Conservation (phyloP, 2,113 vertebrate species). For the Varanus komodoensis region DNA sequence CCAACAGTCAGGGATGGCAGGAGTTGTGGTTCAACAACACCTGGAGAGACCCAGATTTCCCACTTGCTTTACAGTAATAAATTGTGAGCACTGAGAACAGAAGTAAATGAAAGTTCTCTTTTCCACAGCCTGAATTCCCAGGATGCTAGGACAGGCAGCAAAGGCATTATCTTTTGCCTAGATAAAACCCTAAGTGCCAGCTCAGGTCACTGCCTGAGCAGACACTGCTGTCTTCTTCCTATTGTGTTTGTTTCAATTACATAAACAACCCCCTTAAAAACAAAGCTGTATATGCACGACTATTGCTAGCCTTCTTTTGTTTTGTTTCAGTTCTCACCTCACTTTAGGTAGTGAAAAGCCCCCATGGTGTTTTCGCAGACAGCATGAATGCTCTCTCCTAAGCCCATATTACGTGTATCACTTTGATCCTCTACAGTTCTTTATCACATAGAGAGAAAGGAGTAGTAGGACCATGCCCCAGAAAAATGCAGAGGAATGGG, state of each 20-base stretch:
- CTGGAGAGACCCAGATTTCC: too few species aligned
- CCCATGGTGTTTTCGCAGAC: not conserved
- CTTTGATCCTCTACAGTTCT: not conserved
- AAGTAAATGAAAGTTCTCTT: not conserved
- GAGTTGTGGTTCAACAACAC: too few species aligned
- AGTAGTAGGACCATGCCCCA: not conserved
- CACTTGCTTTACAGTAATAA: not conserved
- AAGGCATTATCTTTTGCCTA: too few species aligned
- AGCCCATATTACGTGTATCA: not conserved
- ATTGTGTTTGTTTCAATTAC: not conserved
- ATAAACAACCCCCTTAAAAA: not conserved
- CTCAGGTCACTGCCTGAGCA: not conserved
- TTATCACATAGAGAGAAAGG: not conserved
- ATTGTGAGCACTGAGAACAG: not conserved
- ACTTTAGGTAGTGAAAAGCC: not conserved
- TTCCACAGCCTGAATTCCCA: not conserved
- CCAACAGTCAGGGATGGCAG: too few species aligned
- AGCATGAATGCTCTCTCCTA: not conserved
- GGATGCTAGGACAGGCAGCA: not conserved
- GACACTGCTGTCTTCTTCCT: too few species aligned
- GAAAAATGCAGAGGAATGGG: not conserved
- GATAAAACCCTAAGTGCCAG: not conserved
- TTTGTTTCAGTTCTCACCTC: not conserved
- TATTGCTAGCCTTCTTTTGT: not conserved
- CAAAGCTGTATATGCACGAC: not conserved